Evolutionary conservation across 1,140 invertebrate species (phyloP).

Genomic region (Ceratosolen fusciceps): DNA sequence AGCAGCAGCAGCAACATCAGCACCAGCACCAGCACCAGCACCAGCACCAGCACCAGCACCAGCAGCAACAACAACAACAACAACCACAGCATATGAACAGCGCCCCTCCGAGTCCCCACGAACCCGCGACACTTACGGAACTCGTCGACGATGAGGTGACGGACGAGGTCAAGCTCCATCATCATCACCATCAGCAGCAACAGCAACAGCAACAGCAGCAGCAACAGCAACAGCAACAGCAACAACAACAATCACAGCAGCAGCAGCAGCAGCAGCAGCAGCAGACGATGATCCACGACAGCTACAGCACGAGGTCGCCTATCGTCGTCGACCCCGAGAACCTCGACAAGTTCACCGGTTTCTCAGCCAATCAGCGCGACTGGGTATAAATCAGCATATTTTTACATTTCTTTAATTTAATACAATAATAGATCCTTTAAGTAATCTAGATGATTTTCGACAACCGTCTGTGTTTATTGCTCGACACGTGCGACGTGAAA

Average conservation of each 20-base stretch:
- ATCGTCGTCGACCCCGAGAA: constrained; percentile 66
- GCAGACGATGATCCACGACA: constrained; percentile 34
- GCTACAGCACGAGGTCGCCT: constrained; percentile 62
- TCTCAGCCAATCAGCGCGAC: constrained; percentile 21
- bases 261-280: not conserved
- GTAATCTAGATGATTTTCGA: too few relatives aligned
- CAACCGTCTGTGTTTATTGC: too few relatives aligned
- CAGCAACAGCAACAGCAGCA: too few relatives aligned
- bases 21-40: constrained; percentile 52
- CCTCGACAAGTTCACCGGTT: constrained; percentile 41
- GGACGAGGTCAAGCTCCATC: not conserved
- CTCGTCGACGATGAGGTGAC: constrained; percentile 63
- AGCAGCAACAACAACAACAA: constrained; percentile 52
- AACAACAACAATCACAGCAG: not conserved
- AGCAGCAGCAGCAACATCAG: constrained; percentile 51
- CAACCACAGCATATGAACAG: constrained; percentile 52
- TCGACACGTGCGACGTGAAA: not conserved
- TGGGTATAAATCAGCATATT: constrained; percentile 41
- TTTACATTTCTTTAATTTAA: not conserved
- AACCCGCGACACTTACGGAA: constrained; percentile 64
- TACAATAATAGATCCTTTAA: too few relatives aligned
- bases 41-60: constrained; percentile 55
- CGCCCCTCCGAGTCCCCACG: not conserved
- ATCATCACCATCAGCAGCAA: not conserved
- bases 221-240: not conserved